A percentile compares a stretch with the other conserved stretches of the same genome.
phyloP scores from a whole-genome alignment of 2,888 invertebrate species.

The Diaperis boleti region DNA sequence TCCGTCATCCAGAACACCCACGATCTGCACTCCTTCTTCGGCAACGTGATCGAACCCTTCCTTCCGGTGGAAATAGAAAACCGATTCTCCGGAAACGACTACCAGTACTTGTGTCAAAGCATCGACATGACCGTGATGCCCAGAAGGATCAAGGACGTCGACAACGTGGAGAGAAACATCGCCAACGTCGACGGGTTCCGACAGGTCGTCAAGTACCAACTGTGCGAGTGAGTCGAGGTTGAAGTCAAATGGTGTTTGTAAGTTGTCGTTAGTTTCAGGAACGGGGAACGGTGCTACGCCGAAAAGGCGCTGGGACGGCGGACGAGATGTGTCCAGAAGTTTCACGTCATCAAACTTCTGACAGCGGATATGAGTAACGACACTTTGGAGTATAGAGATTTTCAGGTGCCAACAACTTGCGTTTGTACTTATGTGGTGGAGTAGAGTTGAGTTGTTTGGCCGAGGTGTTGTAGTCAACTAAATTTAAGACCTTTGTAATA shows the following conservation, averaged over 20 bases:
- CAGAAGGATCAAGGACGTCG: constrained; percentile 9
- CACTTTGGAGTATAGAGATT: constrained; percentile 17
- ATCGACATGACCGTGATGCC: constrained; percentile 5
- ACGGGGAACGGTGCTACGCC: constrained; percentile 13
- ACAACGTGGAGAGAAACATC: constrained; percentile 4
- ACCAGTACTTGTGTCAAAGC: constrained; percentile 30
- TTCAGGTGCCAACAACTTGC: constrained; percentile 28
- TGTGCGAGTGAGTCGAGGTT: constrained; percentile 26
- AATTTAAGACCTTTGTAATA: too few species aligned
- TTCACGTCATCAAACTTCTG: constrained; percentile 26
- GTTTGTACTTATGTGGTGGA: constrained; percentile 22
- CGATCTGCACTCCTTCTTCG: constrained; percentile 34
- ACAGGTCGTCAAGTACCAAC: constrained; percentile 25
- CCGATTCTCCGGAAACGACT: neutral
- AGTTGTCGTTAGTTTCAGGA: constrained; percentile 15
- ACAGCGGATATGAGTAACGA: constrained; percentile 1
- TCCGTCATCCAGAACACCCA: constrained; percentile 20
- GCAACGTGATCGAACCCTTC: constrained; percentile 38
- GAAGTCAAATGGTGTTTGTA: too few species aligned
- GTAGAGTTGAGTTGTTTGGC: too few species aligned
- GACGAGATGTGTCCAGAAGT: constrained; percentile 29
- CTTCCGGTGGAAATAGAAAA: neutral
- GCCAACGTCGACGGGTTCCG: constrained; percentile 9
- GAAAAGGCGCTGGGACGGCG: constrained; percentile 2
- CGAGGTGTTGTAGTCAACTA: too few species aligned